A percentile compares a stretch with the other conserved stretches of the same genome.
Conservation (phyloP, 2,113 vertebrate genomes). For the Dolichotis patagonum region DNA sequence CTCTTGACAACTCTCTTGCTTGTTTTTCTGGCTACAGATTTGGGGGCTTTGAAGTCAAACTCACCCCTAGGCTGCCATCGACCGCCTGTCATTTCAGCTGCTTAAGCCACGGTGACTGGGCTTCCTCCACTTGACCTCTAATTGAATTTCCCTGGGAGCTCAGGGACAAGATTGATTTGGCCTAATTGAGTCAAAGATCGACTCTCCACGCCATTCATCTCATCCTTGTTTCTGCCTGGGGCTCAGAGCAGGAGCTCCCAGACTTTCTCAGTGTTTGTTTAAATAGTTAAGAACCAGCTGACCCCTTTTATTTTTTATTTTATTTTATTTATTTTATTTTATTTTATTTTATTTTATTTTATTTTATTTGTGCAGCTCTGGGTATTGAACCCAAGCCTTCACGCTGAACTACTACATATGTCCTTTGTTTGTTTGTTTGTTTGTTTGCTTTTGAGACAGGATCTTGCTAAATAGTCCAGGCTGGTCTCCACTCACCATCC, state of each 20-base stretch:
- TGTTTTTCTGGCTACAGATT: neutral
- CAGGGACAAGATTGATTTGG: slow-evolving; percentile 80
- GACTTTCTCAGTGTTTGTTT: neutral
- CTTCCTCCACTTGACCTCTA: slow-evolving; percentile 77
- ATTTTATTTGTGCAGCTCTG: neutral
- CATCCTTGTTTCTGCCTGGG: slow-evolving; percentile 49
- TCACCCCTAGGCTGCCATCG: slow-evolving; percentile 68
- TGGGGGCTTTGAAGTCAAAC: slow-evolving; percentile 62
- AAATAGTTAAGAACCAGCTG: neutral
- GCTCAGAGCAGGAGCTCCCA: neutral
- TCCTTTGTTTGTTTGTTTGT: neutral
- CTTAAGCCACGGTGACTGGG: slow-evolving; percentile 72
- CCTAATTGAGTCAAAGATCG: slow-evolving; percentile 78
- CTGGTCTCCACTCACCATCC: neutral
- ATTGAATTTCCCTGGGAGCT: slow-evolving; percentile 80
- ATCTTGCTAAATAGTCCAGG: neutral
- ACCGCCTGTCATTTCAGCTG: slow-evolving; percentile 73
- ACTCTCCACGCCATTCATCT: slow-evolving; percentile 55
- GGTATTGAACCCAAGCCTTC: neutral
- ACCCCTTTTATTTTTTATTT: neutral
- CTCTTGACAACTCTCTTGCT: neutral
- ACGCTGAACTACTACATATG: neutral
- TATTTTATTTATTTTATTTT: neutral
- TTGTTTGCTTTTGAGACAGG: neutral
- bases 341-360: neutral